Conservation (phyloP, 2,797 vertebrate species). For the Helostoma temminkii region DNA sequence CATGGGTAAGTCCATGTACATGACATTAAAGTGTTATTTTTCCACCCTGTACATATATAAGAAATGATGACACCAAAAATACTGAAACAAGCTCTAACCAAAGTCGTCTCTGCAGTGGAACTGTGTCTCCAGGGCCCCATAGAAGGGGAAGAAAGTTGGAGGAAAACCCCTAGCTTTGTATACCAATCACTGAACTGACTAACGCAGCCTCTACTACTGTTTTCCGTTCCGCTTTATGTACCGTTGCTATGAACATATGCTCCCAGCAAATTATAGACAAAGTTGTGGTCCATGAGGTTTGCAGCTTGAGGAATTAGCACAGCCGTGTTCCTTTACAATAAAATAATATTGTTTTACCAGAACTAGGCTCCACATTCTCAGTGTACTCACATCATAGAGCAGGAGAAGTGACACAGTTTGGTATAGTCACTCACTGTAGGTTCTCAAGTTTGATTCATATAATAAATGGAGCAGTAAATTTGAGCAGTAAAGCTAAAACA, state of each 20-base stretch:
- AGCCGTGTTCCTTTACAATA: constrained; percentile 84
- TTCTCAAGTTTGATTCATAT: constrained; percentile 64
- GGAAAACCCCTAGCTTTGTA: constrained; percentile 81
- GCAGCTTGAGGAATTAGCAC: constrained; percentile 84
- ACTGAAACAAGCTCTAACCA: constrained; percentile 56
- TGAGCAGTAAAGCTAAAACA: constrained; percentile 72
- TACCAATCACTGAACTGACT: constrained; percentile 82
- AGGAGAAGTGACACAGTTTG: constrained; percentile 67
- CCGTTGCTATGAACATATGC: constrained; percentile 86
- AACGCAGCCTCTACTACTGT: constrained; percentile 83
- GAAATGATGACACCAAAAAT: constrained; percentile 63
- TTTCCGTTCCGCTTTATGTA: constrained; percentile 86
- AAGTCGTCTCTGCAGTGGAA: constrained; percentile 51
- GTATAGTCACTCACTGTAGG: constrained; percentile 54
- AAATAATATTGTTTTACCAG: constrained; percentile 87
- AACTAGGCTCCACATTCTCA: constrained; percentile 73
- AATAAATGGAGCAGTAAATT: constrained; percentile 69
- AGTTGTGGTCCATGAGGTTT: constrained; percentile 85
- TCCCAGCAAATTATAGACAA: constrained; percentile 85
- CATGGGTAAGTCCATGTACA: constrained; percentile 8
- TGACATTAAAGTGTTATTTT: constrained; percentile 30
- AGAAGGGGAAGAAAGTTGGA: constrained; percentile 70
- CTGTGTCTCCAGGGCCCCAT: constrained; percentile 74
- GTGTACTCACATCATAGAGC: constrained; percentile 63
- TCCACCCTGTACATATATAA: constrained; percentile 34